Conservation (phyloP, 2,113 vertebrate species). For the Mormyrus lacerda region DNA sequence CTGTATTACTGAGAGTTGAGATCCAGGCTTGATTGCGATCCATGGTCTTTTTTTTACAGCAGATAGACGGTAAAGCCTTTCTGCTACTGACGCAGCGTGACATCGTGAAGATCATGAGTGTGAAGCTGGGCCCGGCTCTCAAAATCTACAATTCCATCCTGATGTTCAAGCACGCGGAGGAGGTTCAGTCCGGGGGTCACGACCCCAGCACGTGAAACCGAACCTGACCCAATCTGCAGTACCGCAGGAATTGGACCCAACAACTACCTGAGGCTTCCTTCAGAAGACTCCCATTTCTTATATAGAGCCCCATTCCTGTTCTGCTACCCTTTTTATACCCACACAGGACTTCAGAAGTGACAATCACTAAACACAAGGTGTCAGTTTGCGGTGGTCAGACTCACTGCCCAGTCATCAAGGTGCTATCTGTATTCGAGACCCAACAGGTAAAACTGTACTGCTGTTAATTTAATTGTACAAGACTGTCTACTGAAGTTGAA, state of each 20-base stretch:
- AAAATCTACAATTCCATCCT: slow-evolving; percentile 72
- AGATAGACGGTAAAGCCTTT: slow-evolving; percentile 67
- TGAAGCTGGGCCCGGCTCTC: slow-evolving; percentile 66
- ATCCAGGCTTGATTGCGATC: background rate
- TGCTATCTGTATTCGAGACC: slow-evolving; percentile 36
- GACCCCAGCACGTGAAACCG: slow-evolving; percentile 32
- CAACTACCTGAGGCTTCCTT: slow-evolving; percentile 23
- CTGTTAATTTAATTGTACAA: slow-evolving; percentile 18
- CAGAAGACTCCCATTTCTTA: slow-evolving; percentile 24
- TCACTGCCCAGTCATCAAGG: slow-evolving; percentile 26
- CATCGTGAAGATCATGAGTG: slow-evolving; percentile 65
- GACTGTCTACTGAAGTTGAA: slow-evolving; percentile 26
- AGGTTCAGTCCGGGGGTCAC: slow-evolving; percentile 36
- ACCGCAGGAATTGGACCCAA: background rate
- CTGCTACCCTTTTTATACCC: background rate
- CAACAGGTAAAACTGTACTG: slow-evolving; percentile 26
- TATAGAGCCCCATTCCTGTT: background rate
- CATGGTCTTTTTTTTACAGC: slow-evolving; percentile 37
- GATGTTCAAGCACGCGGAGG: slow-evolving; percentile 61
- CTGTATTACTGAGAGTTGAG: background rate
- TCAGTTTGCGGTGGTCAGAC: slow-evolving; percentile 13
- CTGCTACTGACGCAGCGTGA: slow-evolving; percentile 63
- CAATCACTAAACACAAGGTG: slow-evolving; percentile 36
- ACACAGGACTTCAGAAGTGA: slow-evolving; percentile 30
- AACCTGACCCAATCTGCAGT: background rate